Evolutionary conservation across 2,797 vertebrate genomes (phyloP).

Genomic region (Chaunax sp.): DNA sequence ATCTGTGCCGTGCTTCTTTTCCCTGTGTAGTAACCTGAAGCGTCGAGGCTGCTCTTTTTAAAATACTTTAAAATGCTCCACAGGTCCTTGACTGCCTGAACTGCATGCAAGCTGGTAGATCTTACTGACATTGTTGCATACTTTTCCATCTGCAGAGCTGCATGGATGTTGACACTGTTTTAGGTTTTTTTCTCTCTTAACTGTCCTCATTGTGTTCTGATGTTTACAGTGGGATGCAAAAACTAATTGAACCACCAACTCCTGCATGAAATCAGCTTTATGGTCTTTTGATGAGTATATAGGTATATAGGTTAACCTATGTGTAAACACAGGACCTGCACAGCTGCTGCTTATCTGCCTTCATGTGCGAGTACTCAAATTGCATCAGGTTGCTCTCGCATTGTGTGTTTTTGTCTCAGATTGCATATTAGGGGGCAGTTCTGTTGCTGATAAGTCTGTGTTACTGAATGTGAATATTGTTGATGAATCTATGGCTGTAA

Average conservation of each 20-base stretch:
- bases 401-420: conserved; percentile 39
- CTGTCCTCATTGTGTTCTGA: conserved; percentile 8
- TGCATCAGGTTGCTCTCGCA: conserved; percentile 58
- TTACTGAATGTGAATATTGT: conserved; percentile 76
- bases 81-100: conserved; percentile 27
- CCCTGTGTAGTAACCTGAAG: conserved; percentile 2
- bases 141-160: conserved; percentile 29
- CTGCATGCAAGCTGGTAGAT: conserved; percentile 34
- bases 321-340: conserved; percentile 21
- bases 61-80: conserved; percentile 46
- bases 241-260: not conserved
- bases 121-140: conserved; percentile 10
- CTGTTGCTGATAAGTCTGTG: conserved; percentile 48
- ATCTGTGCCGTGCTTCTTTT: conserved; percentile 32
- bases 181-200: conserved; percentile 18
- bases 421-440: conserved; percentile 35
- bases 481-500: conserved; percentile 59
- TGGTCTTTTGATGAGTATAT: conserved; percentile 31
- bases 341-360: conserved; percentile 38
- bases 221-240: conserved; percentile 21
- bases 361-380: conserved; percentile 54
- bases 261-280: conserved; percentile 29
- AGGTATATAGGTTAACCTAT: conserved; percentile 6
- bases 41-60: conserved; percentile 21
- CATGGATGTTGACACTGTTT: conserved; percentile 31